These are phyloP conservation scores for Amphipyra tragopoginis DNA, from an alignment of 2,888 invertebrate genomes.

Conservation along the genomic window DNA sequence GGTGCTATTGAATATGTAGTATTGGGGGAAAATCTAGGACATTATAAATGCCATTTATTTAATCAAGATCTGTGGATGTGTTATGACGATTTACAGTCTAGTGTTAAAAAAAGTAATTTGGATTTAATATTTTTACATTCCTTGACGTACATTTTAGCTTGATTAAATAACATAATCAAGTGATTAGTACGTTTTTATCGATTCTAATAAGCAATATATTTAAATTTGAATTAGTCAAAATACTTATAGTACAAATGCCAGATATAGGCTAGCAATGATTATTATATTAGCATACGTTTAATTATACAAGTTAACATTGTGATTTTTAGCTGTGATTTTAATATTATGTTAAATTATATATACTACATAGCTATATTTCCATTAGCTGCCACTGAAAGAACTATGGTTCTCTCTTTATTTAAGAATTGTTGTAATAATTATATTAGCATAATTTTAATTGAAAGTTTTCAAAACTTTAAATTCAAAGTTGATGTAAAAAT, in stretches of 20 bases:
- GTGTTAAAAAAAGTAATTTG: conserved; percentile 33
- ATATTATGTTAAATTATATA: conserved; percentile 31
- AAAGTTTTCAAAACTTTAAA: conserved; percentile 24
- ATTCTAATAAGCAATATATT: conserved; percentile 29
- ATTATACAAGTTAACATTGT: conserved; percentile 33
- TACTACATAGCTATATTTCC: conserved; percentile 32
- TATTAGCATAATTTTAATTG: conserved; percentile 27
- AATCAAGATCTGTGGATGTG: conserved; percentile 37
- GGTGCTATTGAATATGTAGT: conserved; percentile 39
- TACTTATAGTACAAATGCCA: conserved; percentile 32
- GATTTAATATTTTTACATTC: conserved; percentile 34
- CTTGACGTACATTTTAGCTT: conserved; percentile 27
- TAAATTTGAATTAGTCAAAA: conserved; percentile 30
- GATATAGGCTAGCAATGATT: conserved; percentile 26
- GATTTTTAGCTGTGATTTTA: conserved; percentile 32
- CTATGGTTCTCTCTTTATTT: conserved; percentile 30
- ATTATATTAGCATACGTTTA: conserved; percentile 34
- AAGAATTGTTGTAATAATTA: conserved; percentile 27
- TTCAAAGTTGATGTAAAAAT: conserved; percentile 30
- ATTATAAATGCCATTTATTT: conserved; percentile 38
- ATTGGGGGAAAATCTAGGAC: conserved; percentile 31
- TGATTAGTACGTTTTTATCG: conserved; percentile 31
- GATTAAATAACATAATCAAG: conserved; percentile 31
- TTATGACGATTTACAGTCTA: conserved; percentile 34
- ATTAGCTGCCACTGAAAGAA: conserved; percentile 32